phyloP scores from a whole-genome alignment of 1,140 invertebrate species.

The Platorchestia sp. region DNA sequence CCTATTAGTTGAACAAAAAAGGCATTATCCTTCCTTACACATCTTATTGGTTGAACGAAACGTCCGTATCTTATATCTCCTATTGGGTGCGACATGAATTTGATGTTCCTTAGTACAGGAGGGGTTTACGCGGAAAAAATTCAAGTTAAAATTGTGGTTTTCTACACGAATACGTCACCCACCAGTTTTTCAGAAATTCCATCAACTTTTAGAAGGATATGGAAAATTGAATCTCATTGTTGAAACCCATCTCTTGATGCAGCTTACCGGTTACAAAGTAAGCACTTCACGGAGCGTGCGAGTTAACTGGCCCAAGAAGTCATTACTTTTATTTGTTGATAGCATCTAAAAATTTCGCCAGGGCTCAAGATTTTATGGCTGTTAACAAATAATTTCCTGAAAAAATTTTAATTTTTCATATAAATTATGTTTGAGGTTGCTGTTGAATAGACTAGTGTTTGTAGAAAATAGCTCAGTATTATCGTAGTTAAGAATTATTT shows the following conservation, averaged over 20 bases:
- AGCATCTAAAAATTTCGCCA: too few species aligned
- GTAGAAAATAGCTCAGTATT: neutral
- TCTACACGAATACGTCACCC: neutral
- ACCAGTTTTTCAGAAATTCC: neutral
- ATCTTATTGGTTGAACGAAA: too few species aligned
- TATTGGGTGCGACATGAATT: neutral
- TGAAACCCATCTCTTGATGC: neutral
- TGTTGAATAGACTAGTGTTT: neutral
- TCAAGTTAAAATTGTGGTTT: neutral
- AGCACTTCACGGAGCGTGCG: neutral
- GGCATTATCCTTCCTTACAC: neutral
- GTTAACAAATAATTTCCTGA: neutral
- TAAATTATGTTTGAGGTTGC: neutral
- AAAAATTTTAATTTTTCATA: neutral
- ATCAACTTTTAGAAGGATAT: neutral
- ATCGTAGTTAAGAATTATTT: neutral
- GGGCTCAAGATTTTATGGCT: neutral
- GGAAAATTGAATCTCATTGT: neutral
- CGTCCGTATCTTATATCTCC: neutral
- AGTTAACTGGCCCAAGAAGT: too few species aligned
- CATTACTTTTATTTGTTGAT: too few species aligned
- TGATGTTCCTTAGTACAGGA: neutral
- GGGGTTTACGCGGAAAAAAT: neutral
- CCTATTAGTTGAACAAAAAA: neutral
- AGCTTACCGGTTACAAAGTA: neutral